Evolutionary conservation across 2,888 invertebrate genomes (phyloP), one percentile per base, ranked within the genome.

Genomic region (Agonopterix heracliana): DNA sequence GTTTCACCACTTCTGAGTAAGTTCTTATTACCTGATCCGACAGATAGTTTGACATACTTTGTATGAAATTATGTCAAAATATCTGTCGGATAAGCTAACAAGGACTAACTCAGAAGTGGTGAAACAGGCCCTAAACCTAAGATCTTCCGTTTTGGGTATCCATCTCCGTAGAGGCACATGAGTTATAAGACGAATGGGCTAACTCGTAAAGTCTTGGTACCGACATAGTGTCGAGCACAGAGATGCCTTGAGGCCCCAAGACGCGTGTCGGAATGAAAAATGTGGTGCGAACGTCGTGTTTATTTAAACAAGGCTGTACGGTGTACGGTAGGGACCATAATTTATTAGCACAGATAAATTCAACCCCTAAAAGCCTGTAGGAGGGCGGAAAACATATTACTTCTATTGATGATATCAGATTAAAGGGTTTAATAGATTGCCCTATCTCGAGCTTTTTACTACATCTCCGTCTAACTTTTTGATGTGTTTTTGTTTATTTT

Each of bases 301-400:
- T 81, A 75, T 76, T 78, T 78, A 80, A 68, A 74, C 77, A 73
- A 71, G 74, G 74, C 69, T 69, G 66, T 61, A 63, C 63, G 60
- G 61, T 56, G 59, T 26, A 7, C 26, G 71, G 67, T 56, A 60
- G 71, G 67, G 63, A 56, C 49, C 53, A 74, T 81, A 72, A 81
- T 81, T 81, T 82, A 81, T 81, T 78, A 76, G 77, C 61, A 60
- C 60, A 78, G 75, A 82, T 82, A 82, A 82, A 81, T 81, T 81
- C 72, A 63, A 69, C 70, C 70, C 73, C 72, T 73, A 69, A 78
- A 71, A 59, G 64, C 59, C 57, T 55, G 60, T 48, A 60, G 63
- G 61, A 56, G 61, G 63, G 58, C 44, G 63, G 61, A 55, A 62
- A 72, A 70, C 71, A 66, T 72, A 74, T 71, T 67, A 67, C 71